Percentiles rank a stretch among this genome's conserved stretches.
Evolutionary conservation across 2,113 vertebrate genomes (phyloP).

Genomic region (Trinectes maculatus): DNA sequence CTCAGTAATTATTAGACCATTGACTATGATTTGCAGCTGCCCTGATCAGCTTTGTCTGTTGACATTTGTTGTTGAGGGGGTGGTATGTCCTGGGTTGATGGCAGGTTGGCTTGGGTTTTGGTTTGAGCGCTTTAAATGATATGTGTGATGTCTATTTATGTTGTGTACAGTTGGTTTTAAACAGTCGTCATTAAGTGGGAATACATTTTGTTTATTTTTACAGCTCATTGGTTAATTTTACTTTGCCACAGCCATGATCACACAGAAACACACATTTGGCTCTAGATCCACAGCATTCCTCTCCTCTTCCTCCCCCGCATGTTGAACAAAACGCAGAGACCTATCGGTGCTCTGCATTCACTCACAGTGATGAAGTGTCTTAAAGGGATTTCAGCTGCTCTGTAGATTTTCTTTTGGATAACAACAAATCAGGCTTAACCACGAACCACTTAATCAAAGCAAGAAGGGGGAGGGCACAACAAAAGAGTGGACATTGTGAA

Average conservation of each 20-base stretch:
- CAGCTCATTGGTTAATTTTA: conserved; percentile 24
- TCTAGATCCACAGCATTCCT: conserved; percentile 38
- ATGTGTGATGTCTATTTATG: no score
- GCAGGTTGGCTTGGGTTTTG: no score
- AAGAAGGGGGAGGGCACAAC: conserved; percentile 17
- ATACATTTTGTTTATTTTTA: no score
- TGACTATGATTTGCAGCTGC: no score
- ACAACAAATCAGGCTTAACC: conserved; percentile 55
- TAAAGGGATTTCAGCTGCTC: conserved; percentile 53
- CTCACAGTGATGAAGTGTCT: conserved; percentile 56
- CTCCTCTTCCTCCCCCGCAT: conserved; percentile 58
- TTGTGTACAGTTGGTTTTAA: no score
- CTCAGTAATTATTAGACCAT: no score
- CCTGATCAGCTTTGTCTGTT: no score
- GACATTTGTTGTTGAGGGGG: no score
- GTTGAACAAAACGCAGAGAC: conserved; percentile 36
- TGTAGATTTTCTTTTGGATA: conserved; percentile 50
- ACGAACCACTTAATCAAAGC: conserved; percentile 59
- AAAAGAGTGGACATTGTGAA: conserved; percentile 27
- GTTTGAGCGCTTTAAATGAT: no score
- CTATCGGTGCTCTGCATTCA: conserved; percentile 49
- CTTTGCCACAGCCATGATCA: conserved; percentile 51
- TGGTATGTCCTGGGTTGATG: no score
- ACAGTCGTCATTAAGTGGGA: no score
- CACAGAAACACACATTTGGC: conserved; percentile 30